Conservation (phyloP, 1,140 invertebrate species). For the Protaetia brevitarsis region DNA sequence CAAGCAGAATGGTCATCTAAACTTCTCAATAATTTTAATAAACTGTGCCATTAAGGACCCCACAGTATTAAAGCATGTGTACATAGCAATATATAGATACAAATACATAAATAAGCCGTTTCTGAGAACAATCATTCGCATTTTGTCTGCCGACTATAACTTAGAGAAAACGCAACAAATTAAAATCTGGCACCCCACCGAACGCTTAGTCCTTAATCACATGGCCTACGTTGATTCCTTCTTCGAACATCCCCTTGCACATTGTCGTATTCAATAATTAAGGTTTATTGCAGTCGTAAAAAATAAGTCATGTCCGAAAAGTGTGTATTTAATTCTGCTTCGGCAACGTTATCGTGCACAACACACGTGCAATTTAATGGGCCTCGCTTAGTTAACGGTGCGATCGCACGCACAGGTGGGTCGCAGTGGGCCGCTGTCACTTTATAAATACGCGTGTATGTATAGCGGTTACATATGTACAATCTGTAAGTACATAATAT, state of each 20-base stretch:
- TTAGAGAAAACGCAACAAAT: background rate
- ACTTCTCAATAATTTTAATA: too few species aligned
- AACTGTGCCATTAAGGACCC: too few species aligned
- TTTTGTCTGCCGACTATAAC: background rate
- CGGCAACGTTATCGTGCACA: background rate
- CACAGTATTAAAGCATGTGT: too few species aligned
- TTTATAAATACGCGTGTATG: background rate
- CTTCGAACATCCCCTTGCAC: background rate
- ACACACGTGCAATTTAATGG: constrained; percentile 4
- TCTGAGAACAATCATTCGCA: background rate
- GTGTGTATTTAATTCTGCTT: constrained; percentile 7
- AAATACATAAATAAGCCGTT: too few species aligned
- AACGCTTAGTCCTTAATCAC: background rate
- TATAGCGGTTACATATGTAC: background rate
- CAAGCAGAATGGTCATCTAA: too few species aligned
- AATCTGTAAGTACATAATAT: background rate
- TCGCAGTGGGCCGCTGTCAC: background rate
- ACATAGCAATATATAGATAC: too few species aligned
- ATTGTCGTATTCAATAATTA: background rate
- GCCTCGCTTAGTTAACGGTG: constrained; percentile 1
- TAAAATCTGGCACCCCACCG: background rate
- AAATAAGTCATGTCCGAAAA: constrained; percentile 9
- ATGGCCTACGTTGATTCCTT: background rate
- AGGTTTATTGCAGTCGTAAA: background rate
- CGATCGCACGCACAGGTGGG: constrained; percentile 11